phyloP scores from a whole-genome alignment of 2,113 vertebrate genomes.

The Callocephalon fimbriatum region DNA sequence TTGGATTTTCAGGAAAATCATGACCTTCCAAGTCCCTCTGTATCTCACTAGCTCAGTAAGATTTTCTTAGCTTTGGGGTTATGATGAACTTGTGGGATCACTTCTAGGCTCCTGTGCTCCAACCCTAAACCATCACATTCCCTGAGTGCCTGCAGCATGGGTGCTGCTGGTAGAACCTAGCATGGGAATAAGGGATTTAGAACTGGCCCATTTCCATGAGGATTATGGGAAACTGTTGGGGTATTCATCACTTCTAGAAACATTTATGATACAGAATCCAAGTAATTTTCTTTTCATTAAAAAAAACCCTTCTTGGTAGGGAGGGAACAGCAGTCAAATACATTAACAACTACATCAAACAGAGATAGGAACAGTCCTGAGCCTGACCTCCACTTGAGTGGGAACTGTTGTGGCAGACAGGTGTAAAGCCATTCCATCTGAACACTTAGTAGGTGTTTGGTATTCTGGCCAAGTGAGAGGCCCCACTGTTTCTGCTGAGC shows the following conservation, averaged over 20 bases:
- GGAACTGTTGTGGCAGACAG: background rate
- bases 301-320: background rate
- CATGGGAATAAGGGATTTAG: background rate
- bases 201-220: background rate
- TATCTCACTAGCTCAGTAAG: no score
- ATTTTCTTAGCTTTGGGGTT: no score
- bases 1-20: no score
- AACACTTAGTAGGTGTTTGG: background rate
- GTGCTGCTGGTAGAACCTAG: background rate
- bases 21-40: no score
- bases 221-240: background rate
- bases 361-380: background rate
- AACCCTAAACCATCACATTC: background rate
- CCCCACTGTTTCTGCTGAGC: background rate
- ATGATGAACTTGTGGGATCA: background rate
- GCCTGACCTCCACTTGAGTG: background rate
- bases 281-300: background rate
- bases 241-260: background rate
- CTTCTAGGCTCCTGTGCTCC: background rate
- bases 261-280: background rate
- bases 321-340: background rate
- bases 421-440: background rate
- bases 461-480: background rate
- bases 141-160: background rate
- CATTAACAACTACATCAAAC: background rate